Base-by-base conservation (phyloP, 2,888 invertebrate species). In the Acronicta aceris region DNA sequence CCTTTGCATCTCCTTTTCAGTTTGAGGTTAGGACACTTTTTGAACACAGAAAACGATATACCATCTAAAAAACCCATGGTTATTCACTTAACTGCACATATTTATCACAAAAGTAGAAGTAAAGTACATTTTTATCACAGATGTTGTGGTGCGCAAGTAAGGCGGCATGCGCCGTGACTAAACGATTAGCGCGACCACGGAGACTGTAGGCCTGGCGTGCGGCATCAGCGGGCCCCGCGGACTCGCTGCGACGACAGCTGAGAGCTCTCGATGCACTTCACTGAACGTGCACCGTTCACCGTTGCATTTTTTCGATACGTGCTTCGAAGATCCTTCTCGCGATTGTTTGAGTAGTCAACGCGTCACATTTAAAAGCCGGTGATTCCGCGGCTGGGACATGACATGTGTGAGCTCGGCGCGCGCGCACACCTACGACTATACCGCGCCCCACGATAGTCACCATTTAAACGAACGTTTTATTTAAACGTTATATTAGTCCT, bases 11-110 rank as follows among this genome's bases (percentile, higher is more conserved):
- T 89, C 76, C 85, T 82, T 73, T 86, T 90, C 12, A 90, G 55
- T 78, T 87, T 90, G 38, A 93, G 81, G 71, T 87, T 91, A 0
- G 93, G 93, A 55, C 93, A 93, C 85, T 88, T 92, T 86, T 90
- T 93, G 73, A 93, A 92, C 79, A 93, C 86, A 33, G 93, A 90
- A 61, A 92, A 91, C 25, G 93, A 88, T 45, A 92, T 82, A 71
- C 85, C 83, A 58, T 84, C 82, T 42, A 93, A 71, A 56, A 93
- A 92, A 17, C 92, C 92, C 92, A 93, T 93, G 55, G 65, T 67
- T 59, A 57, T 81, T 68, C 74, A 76, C 67, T 70, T 60, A 74
- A 76, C 78, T 85, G 86, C 86, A 88, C 90, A 85, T 81, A 78
- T 83, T 85, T 83, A 83, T 84, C 84, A 85, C 84, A 78, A 54